These are phyloP conservation scores for Octonoba sinensis DNA, from an alignment of 2,888 invertebrate genomes.

Conservation along the genomic window DNA sequence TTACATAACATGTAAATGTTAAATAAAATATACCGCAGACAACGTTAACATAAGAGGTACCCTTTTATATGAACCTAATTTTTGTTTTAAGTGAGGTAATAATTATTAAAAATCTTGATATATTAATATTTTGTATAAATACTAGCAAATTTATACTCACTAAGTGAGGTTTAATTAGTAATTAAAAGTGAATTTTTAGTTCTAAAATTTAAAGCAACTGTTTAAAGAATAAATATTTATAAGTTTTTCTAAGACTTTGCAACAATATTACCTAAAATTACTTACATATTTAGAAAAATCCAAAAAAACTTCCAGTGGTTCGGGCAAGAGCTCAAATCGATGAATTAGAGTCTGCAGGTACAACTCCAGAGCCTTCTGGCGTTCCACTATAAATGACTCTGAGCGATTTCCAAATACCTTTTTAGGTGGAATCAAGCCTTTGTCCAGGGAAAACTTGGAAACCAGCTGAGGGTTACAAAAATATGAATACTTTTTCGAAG, in stretches of 20 bases:
- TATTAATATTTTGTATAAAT: no score
- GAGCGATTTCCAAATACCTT: conserved; percentile 92
- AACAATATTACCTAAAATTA: conserved; percentile 10
- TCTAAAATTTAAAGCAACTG: background rate
- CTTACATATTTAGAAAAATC: conserved; percentile 84
- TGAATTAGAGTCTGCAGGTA: conserved; percentile 83
- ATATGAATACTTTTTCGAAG: no score
- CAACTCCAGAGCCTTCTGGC: conserved; percentile 83
- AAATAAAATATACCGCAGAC: no score
- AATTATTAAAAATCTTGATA: no score
- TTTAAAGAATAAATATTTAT: conserved; percentile 1
- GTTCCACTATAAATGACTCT: conserved; percentile 86
- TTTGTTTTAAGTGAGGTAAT: no score
- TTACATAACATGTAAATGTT: no score
- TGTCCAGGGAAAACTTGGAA: conserved; percentile 83
- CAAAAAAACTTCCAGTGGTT: conserved; percentile 85
- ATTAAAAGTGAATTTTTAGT: background rate
- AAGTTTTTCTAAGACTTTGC: background rate
- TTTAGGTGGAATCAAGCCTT: conserved; percentile 91
- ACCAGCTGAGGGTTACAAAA: conserved; percentile 75
- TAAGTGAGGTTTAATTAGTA: no score
- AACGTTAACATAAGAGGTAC: no score
- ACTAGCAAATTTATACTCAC: no score
- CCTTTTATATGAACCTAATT: no score
- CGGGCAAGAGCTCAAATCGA: conserved; percentile 80